Percentiles rank a stretch among this genome's conserved stretches.
Evolutionary conservation across 1,140 invertebrate species (phyloP).

Genomic region (Papilio polyxenes): DNA sequence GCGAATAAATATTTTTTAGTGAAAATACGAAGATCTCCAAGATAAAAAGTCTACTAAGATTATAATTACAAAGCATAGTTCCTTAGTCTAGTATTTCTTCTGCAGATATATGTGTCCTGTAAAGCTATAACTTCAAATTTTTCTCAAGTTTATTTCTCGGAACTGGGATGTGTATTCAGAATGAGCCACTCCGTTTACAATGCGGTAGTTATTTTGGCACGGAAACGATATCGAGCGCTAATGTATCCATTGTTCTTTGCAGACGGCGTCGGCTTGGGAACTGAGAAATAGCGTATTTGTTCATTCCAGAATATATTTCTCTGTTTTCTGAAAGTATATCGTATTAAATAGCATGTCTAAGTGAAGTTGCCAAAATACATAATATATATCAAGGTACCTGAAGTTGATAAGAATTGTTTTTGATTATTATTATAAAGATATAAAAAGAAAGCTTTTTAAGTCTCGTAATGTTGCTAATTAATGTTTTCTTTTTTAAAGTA

Average conservation of each 20-base stretch:
- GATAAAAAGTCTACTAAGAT: too few relatives aligned
- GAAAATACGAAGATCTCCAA: too few relatives aligned
- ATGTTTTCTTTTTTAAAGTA: neutral
- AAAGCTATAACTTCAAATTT: neutral
- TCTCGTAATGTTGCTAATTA: neutral
- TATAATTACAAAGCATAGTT: neutral
- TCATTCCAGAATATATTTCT: constrained; percentile 27
- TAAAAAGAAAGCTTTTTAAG: too few relatives aligned
- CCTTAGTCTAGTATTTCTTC: neutral
- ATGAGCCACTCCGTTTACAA: constrained; percentile 15
- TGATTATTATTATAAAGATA: too few relatives aligned
- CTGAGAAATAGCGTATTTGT: constrained; percentile 8
- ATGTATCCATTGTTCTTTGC: constrained; percentile 36
- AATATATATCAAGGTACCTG: too few relatives aligned
- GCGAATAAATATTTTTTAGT: too few relatives aligned
- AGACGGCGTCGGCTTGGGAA: constrained; percentile 16
- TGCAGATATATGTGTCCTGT: neutral
- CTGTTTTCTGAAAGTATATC: neutral
- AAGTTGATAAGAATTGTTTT: neutral
- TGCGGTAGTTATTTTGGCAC: constrained; percentile 35
- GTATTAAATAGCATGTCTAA: neutral
- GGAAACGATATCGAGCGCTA: constrained; percentile 36
- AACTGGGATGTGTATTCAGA: neutral
- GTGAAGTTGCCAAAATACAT: neutral
- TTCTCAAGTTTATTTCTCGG: neutral